Evolutionary conservation across 1,140 invertebrate species (phyloP).

Genomic region (Brachionus koreanus): DNA sequence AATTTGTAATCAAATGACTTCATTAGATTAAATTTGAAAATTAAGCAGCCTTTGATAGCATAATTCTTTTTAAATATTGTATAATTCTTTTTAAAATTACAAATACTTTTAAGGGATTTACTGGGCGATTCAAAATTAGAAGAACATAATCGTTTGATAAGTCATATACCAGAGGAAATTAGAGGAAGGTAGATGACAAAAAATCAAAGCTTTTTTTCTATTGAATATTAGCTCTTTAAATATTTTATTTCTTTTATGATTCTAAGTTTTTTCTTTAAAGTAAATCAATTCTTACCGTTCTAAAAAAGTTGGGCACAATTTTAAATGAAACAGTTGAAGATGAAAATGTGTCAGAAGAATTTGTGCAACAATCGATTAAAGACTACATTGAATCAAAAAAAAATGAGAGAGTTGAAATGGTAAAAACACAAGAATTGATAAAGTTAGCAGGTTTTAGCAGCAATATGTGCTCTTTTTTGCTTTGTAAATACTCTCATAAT

Average conservation of each 20-base stretch:
- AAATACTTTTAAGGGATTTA: neutral
- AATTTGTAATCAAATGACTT: too few relatives aligned
- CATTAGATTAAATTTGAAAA: neutral
- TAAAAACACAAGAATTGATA: neutral
- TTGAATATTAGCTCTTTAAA: neutral
- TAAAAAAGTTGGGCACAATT: neutral
- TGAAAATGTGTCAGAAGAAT: neutral
- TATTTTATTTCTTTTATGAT: neutral
- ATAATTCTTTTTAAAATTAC: neutral
- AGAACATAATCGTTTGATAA: neutral
- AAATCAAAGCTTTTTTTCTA: too few relatives aligned
- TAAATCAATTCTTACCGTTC: neutral
- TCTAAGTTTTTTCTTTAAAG: neutral
- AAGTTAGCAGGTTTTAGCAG: neutral
- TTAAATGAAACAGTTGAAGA: neutral
- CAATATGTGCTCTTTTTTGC: neutral
- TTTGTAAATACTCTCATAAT: neutral
- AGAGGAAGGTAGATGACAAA: neutral
- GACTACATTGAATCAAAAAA: neutral
- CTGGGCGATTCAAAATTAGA: neutral
- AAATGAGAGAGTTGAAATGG: neutral
- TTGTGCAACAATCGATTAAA: neutral
- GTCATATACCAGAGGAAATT: conserved; percentile 24
- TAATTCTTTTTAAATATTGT: neutral
- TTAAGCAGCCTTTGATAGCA: neutral